phyloP scores from a whole-genome alignment of 2,797 vertebrate species.

The Gallinago solitaria region DNA sequence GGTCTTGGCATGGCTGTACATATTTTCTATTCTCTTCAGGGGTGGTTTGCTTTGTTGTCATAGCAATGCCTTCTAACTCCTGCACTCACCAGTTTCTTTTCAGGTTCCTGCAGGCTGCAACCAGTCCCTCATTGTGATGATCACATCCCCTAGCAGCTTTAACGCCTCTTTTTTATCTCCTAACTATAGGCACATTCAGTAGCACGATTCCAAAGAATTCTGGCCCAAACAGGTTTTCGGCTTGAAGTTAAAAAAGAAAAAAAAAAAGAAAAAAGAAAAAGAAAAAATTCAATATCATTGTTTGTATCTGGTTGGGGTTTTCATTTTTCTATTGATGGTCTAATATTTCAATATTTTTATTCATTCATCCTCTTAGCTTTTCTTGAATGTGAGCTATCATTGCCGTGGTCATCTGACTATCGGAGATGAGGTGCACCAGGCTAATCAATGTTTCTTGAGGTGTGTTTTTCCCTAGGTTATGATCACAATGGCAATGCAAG shows the following conservation, averaged over 20 bases:
- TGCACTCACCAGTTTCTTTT: constrained; percentile 46
- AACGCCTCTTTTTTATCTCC: neutral
- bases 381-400: neutral
- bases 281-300: neutral
- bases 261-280: neutral
- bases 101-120: constrained; percentile 65
- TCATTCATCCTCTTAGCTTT: constrained; percentile 25
- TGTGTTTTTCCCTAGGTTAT: neutral
- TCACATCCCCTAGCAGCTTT: constrained; percentile 52
- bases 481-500: neutral
- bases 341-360: constrained; percentile 18
- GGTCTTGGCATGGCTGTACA: constrained; percentile 44
- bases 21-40: constrained; percentile 64
- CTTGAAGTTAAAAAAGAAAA: neutral
- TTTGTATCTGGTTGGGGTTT: constrained; percentile 17
- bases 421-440: neutral
- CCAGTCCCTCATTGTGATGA: constrained; percentile 58
- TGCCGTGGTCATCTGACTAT: neutral
- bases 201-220: constrained; percentile 45
- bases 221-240: constrained; percentile 33
- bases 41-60: constrained; percentile 70
- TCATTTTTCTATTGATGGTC: constrained; percentile 16
- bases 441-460: neutral
- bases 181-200: constrained; percentile 41
- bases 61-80: constrained; percentile 44